A percentile compares a stretch with the other conserved stretches of the same genome.
Evolutionary conservation across 2,797 vertebrate species (phyloP).

Genomic region (Dendrocincla fuliginosa): DNA sequence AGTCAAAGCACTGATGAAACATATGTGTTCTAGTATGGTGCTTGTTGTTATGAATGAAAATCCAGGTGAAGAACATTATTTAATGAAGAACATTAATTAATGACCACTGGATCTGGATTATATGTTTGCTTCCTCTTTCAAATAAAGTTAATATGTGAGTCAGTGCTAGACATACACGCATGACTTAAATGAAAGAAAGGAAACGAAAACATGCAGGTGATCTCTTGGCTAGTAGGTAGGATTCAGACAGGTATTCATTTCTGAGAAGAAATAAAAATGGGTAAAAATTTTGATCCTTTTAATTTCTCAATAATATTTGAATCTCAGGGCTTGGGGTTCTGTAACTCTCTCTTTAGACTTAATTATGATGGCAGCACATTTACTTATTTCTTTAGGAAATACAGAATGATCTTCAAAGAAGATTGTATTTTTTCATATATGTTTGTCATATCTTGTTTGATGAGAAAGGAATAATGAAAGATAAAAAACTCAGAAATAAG

Average conservation of each 20-base stretch:
- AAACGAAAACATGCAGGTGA: constrained; percentile 42
- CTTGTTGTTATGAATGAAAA: constrained; percentile 17
- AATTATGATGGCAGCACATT: background rate
- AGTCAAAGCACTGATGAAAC: constrained; percentile 2
- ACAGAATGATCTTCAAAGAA: constrained; percentile 5
- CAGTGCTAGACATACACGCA: background rate
- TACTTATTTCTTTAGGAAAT: background rate
- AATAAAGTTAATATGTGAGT: constrained; percentile 42
- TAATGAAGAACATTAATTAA: constrained; percentile 53
- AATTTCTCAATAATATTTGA: constrained; percentile 17
- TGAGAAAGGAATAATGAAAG: background rate
- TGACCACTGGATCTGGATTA: constrained; percentile 8
- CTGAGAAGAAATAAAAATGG: constrained; percentile 26
- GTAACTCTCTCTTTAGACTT: background rate
- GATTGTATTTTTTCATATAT: background rate
- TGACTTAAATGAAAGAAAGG: background rate
- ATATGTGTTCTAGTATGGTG: background rate
- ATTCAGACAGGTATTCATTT: constrained; percentile 21
- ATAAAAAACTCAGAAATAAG: background rate
- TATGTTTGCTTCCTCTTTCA: background rate
- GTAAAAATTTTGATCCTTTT: background rate
- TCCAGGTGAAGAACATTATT: constrained; percentile 37
- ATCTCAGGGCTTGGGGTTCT: background rate
- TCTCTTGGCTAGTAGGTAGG: constrained; percentile 2
- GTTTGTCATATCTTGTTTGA: background rate